These are phyloP conservation scores for Conopomorpha cramerella DNA, from an alignment of 1,140 invertebrate genomes.

Conservation along the genomic window DNA sequence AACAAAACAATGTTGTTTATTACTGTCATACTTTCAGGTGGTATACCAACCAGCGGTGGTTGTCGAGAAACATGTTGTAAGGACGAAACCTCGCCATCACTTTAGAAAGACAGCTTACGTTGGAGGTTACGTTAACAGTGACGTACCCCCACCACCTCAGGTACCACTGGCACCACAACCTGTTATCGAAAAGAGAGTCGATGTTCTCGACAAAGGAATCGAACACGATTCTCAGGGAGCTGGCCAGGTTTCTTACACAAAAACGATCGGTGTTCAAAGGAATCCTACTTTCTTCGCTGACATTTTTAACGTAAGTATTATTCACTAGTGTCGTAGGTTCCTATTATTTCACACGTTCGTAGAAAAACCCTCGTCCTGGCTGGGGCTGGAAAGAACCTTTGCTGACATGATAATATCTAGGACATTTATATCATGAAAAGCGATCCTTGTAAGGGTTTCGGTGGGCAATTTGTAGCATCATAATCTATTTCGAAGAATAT, in stretches of 20 bases:
- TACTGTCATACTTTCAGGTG: too few relatives aligned
- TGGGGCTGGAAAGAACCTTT: too few relatives aligned
- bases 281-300: constrained; percentile 40
- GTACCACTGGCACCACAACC: constrained; percentile 11
- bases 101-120: constrained; percentile 27
- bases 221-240: constrained; percentile 10
- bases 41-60: constrained; percentile 5
- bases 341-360: too few relatives aligned
- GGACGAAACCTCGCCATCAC: constrained; percentile 25
- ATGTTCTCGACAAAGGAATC: constrained; percentile 15
- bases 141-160: constrained; percentile 8
- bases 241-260: constrained; percentile 18
- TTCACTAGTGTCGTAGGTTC: too few relatives aligned
- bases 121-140: constrained; percentile 25
- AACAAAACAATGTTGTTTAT: too few relatives aligned
- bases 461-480: too few relatives aligned
- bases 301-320: constrained; percentile 30
- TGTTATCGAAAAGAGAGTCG: constrained; percentile 28
- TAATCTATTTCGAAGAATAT: too few relatives aligned
- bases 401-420: too few relatives aligned
- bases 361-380: too few relatives aligned
- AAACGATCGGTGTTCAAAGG: constrained; percentile 24
- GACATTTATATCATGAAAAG: too few relatives aligned
- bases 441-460: too few relatives aligned
- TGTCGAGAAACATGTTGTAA: constrained; percentile 20